A percentile compares a stretch with the other conserved stretches of the same genome.
These are phyloP conservation scores for Melikaiella ostensackeni DNA, from an alignment of 2,888 invertebrate species.

Conservation along the genomic window DNA sequence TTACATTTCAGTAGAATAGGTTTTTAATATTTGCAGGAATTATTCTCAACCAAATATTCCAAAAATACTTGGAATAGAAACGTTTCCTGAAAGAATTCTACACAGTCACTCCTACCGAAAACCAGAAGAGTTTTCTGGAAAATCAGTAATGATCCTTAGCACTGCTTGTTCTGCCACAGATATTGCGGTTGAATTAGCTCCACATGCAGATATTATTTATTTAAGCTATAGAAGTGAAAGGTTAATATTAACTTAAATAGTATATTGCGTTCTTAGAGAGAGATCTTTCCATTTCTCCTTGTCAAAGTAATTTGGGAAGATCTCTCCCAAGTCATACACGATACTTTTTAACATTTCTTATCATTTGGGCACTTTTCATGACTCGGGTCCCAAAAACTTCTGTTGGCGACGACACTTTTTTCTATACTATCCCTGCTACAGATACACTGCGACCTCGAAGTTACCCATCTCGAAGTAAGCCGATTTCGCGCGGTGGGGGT, in stretches of 20 bases:
- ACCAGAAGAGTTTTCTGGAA: slow-evolving; percentile 80
- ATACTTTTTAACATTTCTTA: no score
- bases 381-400: no score
- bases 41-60: slow-evolving; percentile 78
- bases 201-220: slow-evolving; percentile 78
- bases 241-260: slow-evolving; percentile 50
- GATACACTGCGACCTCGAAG: no score
- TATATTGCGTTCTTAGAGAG: no score
- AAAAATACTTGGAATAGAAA: slow-evolving; percentile 76
- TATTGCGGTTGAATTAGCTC: slow-evolving; percentile 83
- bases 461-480: no score
- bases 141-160: slow-evolving; percentile 83
- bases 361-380: no score
- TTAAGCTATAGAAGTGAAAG: slow-evolving; percentile 79
- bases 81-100: slow-evolving; percentile 80
- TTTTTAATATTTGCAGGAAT: slow-evolving; percentile 72
- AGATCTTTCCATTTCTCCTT: no score
- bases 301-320: no score
- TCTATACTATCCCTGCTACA: no score
- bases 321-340: no score
- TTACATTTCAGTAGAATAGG: background rate
- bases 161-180: slow-evolving; percentile 87
- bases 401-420: no score
- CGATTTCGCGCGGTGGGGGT: no score
- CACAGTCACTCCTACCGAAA: slow-evolving; percentile 88